Percentiles rank a stretch among this genome's conserved stretches.
These are phyloP conservation scores for Rhingia campestris DNA, from an alignment of 2,888 invertebrate species.

Conservation along the genomic window DNA sequence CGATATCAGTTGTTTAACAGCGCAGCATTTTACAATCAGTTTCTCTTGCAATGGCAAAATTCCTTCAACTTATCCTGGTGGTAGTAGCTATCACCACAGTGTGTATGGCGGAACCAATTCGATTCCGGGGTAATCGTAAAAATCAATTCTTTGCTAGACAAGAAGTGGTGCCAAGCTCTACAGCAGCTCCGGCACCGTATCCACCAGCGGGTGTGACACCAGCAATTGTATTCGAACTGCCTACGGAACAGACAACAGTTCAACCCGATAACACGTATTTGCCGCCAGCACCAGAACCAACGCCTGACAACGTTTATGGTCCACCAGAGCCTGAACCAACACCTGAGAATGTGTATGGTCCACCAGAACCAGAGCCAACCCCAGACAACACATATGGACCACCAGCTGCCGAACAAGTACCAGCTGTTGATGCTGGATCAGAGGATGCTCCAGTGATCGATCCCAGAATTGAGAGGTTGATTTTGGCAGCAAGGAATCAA, in stretches of 20 bases:
- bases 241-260: slow-evolving; percentile 47
- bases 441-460: slow-evolving; percentile 23
- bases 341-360: slow-evolving; percentile 52
- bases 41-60: slow-evolving; percentile 52
- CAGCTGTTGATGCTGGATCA: slow-evolving; percentile 12
- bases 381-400: slow-evolving; percentile 58
- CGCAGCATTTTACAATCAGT: slow-evolving; percentile 22
- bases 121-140: slow-evolving; percentile 28
- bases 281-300: slow-evolving; percentile 56
- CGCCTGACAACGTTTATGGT: slow-evolving; percentile 56
- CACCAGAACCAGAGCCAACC: slow-evolving; percentile 22
- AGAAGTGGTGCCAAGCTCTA: slow-evolving; percentile 50
- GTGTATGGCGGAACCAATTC: slow-evolving; percentile 47
- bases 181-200: slow-evolving; percentile 48
- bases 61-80: slow-evolving; percentile 37
- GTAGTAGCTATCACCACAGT: slow-evolving; percentile 2
- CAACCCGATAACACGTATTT: slow-evolving; percentile 61
- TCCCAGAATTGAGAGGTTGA: slow-evolving; percentile 47
- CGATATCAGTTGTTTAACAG: slow-evolving; percentile 59
- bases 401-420: slow-evolving; percentile 37
- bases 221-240: slow-evolving; percentile 53
- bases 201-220: slow-evolving; percentile 64
- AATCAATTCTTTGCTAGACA: slow-evolving; percentile 58
- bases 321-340: slow-evolving; percentile 56
- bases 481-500: slow-evolving; percentile 39